phyloP scores from a whole-genome alignment of 2,797 vertebrate species.

The Garrulus glandarius region DNA sequence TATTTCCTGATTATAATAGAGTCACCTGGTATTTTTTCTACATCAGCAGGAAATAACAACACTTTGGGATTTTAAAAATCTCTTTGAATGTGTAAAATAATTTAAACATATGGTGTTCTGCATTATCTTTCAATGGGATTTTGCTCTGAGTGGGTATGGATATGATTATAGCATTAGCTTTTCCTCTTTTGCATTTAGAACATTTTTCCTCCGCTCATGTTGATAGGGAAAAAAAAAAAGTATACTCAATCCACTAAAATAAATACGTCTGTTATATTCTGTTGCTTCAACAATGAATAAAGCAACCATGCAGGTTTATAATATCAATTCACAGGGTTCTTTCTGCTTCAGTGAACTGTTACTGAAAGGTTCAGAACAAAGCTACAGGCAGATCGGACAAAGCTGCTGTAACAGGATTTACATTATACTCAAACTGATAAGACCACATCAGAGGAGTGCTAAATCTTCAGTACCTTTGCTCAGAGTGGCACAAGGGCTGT shows the following conservation, averaged over 20 bases:
- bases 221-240: not conserved
- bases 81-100: slow-evolving; percentile 39
- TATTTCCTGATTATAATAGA: slow-evolving; percentile 47
- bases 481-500: slow-evolving; percentile 25
- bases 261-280: slow-evolving; percentile 74
- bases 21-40: slow-evolving; percentile 1
- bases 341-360: slow-evolving; percentile 81
- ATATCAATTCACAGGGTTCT: slow-evolving; percentile 79
- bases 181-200: slow-evolving; percentile 46
- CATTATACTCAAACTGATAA: slow-evolving; percentile 78
- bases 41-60: slow-evolving; percentile 12
- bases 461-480: slow-evolving; percentile 64
- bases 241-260: slow-evolving; percentile 66
- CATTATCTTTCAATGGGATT: slow-evolving; percentile 26
- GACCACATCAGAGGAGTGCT: slow-evolving; percentile 73
- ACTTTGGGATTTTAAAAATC: slow-evolving; percentile 21
- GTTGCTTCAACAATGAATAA: slow-evolving; percentile 73
- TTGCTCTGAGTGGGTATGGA: not conserved
- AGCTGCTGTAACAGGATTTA: slow-evolving; percentile 77
- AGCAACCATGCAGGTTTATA: slow-evolving; percentile 75
- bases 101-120: slow-evolving; percentile 45
- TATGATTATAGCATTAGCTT: slow-evolving; percentile 30
- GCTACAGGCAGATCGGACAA: slow-evolving; percentile 79
- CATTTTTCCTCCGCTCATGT: not conserved
- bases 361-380: slow-evolving; percentile 81